A percentile compares a stretch with the other conserved stretches of the same genome.
Evolutionary conservation across 92 coral and sea anemone genomes (phyloP).

Genomic region (Virgularia gustaviana): DNA sequence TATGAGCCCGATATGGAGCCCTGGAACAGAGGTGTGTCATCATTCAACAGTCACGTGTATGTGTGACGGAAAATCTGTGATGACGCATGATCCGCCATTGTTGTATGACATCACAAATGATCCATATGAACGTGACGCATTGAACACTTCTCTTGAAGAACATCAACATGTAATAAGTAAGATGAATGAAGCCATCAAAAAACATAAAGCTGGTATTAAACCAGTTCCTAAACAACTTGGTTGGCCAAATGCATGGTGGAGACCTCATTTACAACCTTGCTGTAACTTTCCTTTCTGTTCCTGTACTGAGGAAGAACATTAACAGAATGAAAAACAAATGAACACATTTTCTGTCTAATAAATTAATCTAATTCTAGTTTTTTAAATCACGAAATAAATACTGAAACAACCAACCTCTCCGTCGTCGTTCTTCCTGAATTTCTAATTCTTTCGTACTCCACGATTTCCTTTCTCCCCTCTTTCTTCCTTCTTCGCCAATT

Average conservation of each 20-base stretch:
- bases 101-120: conserved; percentile 69
- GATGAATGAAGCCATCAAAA: conserved; percentile 49
- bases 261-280: conserved; percentile 57
- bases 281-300: conserved; percentile 77
- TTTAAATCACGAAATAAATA: too few species aligned
- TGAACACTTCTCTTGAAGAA: conserved; percentile 38
- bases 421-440: too few species aligned
- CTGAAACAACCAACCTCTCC: too few species aligned
- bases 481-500: too few species aligned
- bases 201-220: conserved; percentile 45
- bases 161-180: not conserved
- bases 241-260: conserved; percentile 35
- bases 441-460: too few species aligned
- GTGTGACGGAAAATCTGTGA: conserved; percentile 60
- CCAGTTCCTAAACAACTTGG: conserved; percentile 63
- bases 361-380: too few species aligned
- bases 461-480: too few species aligned
- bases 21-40: conserved; percentile 62
- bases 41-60: conserved; percentile 58
- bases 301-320: conserved; percentile 42
- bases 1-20: conserved; percentile 47
- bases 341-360: too few species aligned
- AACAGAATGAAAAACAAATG: too few species aligned
- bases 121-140: conserved; percentile 66
- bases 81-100: conserved; percentile 61